These are phyloP conservation scores for Tringa solitaria DNA, from an alignment of 2,113 vertebrate species.

Conservation along the genomic window DNA sequence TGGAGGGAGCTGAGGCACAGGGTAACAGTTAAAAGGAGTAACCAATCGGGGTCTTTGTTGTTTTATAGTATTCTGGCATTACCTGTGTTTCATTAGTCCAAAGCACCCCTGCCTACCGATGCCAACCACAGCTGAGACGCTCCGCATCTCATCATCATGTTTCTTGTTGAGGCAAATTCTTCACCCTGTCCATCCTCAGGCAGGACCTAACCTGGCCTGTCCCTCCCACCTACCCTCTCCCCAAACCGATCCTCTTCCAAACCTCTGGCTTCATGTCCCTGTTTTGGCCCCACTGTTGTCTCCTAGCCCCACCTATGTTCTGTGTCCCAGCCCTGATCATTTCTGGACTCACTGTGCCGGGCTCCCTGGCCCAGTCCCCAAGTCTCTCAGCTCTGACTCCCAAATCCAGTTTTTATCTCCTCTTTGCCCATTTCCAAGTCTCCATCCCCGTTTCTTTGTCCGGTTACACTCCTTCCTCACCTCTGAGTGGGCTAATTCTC, in stretches of 20 bases:
- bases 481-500: background rate
- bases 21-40: background rate
- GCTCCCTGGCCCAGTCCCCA: background rate
- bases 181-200: background rate
- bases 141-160: background rate
- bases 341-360: rapidly evolving
- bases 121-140: background rate
- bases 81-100: background rate
- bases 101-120: rapidly evolving
- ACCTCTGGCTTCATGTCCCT: background rate
- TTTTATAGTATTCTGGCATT: background rate
- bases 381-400: background rate
- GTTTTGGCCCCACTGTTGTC: background rate
- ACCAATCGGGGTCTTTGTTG: background rate
- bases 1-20: background rate
- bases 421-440: background rate
- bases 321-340: background rate
- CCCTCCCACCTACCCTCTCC: background rate
- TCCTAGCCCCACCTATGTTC: background rate
- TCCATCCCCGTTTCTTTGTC: background rate
- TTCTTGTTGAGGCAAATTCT: background rate
- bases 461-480: background rate
- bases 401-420: background rate
- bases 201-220: background rate
- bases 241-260: background rate